Conservation (phyloP, 2,888 invertebrate genomes). For the Psylliodes chrysocephalus region DNA sequence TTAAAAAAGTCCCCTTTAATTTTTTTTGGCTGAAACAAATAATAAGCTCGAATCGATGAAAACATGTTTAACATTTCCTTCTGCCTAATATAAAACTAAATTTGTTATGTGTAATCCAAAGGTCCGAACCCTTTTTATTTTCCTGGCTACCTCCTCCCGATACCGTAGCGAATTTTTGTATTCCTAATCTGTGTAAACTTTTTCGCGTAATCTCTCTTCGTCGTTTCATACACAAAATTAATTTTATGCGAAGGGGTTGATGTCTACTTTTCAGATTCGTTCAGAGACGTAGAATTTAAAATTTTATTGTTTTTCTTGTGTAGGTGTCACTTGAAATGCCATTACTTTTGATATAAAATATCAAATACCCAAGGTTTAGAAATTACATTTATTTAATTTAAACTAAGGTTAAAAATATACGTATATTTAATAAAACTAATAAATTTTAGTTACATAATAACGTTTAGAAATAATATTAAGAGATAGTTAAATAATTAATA, state of each 20-base stretch:
- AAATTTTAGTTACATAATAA: too few relatives aligned
- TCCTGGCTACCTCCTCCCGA: conserved; percentile 23
- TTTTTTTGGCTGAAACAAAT: not conserved
- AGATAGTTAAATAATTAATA: too few relatives aligned
- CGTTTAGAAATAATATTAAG: too few relatives aligned
- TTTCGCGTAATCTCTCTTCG: conserved; percentile 41
- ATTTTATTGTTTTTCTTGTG: not conserved
- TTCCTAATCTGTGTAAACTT: conserved; percentile 38
- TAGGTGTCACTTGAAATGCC: too few relatives aligned
- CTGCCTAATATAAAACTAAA: conserved; percentile 30
- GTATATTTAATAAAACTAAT: too few relatives aligned
- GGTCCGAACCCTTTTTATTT: conserved; percentile 28
- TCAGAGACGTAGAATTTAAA: conserved; percentile 13
- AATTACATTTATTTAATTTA: too few relatives aligned
- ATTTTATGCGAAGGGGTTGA: conserved; percentile 42
- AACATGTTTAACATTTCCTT: conserved; percentile 1
- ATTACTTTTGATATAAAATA: too few relatives aligned
- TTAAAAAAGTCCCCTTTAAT: not conserved
- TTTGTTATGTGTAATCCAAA: conserved; percentile 35
- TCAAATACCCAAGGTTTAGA: too few relatives aligned
- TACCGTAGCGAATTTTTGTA: conserved; percentile 32
- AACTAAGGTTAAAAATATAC: too few relatives aligned
- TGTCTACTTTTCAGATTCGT: conserved; percentile 37
- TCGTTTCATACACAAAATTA: conserved; percentile 44
- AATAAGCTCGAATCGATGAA: conserved; percentile 5